Conservation (phyloP, 2,888 invertebrate species). For the Cistogaster globosa region DNA sequence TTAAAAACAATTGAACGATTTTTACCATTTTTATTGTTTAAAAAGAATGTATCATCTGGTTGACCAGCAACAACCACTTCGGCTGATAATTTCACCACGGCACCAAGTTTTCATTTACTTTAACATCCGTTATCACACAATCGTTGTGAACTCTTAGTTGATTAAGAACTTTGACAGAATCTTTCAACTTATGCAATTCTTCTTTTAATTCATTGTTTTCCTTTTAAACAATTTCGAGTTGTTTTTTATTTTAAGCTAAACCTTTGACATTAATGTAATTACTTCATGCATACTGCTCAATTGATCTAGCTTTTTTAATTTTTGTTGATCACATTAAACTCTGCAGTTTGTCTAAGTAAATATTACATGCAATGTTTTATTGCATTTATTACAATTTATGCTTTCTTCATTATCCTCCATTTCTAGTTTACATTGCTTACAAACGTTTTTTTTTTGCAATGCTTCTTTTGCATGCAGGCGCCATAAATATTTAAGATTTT, state of each 20-base stretch:
- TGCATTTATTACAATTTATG: conserved; percentile 1
- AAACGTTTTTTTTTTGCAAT: no score
- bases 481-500: no score
- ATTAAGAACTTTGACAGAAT: conserved; percentile 2
- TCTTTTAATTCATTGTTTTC: not conserved
- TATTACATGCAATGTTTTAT: conserved; percentile 1
- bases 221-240: not conserved
- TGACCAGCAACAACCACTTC: not conserved
- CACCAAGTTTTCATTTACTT: not conserved
- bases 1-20: not conserved
- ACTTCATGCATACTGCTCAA: not conserved
- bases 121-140: not conserved
- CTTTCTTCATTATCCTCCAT: not conserved
- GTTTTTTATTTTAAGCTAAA: conserved; percentile 6
- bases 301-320: not conserved
- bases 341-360: conserved; percentile 2
- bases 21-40: not conserved
- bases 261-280: conserved; percentile 1
- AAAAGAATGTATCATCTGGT: not conserved
- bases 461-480: no score
- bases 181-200: not conserved
- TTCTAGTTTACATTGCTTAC: no score
- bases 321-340: not conserved
- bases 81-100: not conserved
- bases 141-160: no score